Evolutionary conservation across 2,888 invertebrate species (phyloP), one percentile per base, ranked within the genome.

Genomic region (Platycheirus albimanus): DNA sequence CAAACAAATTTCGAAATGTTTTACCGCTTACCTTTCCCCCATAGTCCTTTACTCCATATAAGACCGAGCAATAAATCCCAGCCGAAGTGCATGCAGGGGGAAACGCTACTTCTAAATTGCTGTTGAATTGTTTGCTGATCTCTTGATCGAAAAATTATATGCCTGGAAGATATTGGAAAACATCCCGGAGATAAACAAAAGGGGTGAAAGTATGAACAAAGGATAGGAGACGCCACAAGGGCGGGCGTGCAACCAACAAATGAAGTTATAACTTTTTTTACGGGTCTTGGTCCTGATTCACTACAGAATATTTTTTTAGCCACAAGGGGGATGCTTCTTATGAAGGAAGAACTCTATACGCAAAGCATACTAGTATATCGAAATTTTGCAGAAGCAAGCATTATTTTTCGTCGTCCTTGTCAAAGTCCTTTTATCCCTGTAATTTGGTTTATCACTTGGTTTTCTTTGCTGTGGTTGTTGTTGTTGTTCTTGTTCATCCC

Each of bases 91-190:
- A 20, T 5, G 41, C 13, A 43, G 71, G 63, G 72, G 24, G 61
- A 51, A 61, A 72, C n/a, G 83, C 83, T 78, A 69, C 78, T 77
- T 69, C 72, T 74, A 83, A 83, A 83, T 83, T 83, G 83, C 83
- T 69, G 78, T 78, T 83, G 83, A 83, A 86, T 86, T 88, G 87
- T 88, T 88, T 88, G 87, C 86, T 87, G 87, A 88, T 87, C 87
- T 87, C 87, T 88, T 87, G 87, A 88, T 88, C 87, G 87, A 87
- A 87, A 87, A 87, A 87, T 87, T 87, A 86, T 87, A 87, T 87
- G 86, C 87, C 87, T 85, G 83, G 85, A 85, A 86, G 87, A 87
- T 88, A 87, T 87, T 87, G 85, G 81, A 85, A 85, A 85, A 84
- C 79, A 85, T 84, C 85, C 78, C 74, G 36, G 67, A 72, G 74